Conservation (phyloP, 2,888 invertebrate genomes). For the Stenotaenia linearis region DNA sequence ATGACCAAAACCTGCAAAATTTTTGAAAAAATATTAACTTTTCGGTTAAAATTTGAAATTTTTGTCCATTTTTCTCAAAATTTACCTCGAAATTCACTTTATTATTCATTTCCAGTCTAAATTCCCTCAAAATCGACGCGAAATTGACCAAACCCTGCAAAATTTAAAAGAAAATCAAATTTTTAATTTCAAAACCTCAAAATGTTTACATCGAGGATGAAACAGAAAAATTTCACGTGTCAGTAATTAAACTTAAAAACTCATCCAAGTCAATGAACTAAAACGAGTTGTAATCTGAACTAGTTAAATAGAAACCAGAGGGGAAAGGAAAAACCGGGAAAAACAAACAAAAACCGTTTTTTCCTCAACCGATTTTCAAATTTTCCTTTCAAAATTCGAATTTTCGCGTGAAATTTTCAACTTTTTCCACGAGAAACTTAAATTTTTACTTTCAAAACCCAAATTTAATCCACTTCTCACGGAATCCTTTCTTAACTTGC, state of each 20-base stretch:
- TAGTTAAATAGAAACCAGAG: slow-evolving; percentile 4
- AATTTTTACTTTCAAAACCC: neutral
- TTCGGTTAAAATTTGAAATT: no score
- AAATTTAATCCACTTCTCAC: neutral
- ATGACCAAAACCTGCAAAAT: no score
- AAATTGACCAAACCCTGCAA: no score
- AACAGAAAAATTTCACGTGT: neutral
- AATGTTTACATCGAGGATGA: no score
- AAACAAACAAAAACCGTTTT: neutral
- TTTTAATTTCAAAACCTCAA: no score
- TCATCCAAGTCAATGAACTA: slow-evolving; percentile 2
- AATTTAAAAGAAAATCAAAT: no score
- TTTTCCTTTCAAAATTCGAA: neutral
- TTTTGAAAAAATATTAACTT: no score
- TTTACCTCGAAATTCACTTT: neutral
- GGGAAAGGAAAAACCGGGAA: neutral
- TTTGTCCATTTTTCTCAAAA: no score
- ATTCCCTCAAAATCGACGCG: neutral
- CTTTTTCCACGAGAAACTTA: neutral
- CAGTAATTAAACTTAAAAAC: neutral
- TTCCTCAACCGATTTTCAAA: neutral
- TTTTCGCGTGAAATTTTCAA: neutral
- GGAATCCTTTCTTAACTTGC: neutral
- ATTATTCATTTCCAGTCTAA: neutral
- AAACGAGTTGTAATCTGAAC: neutral